Evolutionary conservation across 2,113 vertebrate genomes (phyloP).

Genomic region (Lepisosteus oculatus): DNA sequence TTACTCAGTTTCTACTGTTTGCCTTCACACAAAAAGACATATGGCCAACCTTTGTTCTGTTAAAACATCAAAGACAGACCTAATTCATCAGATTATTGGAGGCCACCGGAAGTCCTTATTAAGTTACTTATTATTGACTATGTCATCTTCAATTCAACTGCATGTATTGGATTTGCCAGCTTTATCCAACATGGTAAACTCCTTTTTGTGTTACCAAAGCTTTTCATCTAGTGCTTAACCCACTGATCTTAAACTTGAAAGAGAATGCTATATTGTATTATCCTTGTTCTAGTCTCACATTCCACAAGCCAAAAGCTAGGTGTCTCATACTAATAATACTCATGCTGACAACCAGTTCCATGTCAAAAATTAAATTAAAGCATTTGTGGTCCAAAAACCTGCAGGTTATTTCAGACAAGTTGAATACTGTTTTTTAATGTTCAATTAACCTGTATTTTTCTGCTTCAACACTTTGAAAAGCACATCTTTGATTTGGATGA

Average conservation of each 20-base stretch:
- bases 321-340: slow-evolving; percentile 46
- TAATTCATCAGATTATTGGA: slow-evolving; percentile 52
- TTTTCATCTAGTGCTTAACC: slow-evolving; percentile 65
- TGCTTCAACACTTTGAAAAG: too few relatives aligned
- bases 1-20: slow-evolving; percentile 44
- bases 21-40: slow-evolving; percentile 43
- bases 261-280: slow-evolving; percentile 49
- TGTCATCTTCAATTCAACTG: slow-evolving; percentile 59
- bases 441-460: too few relatives aligned
- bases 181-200: slow-evolving; percentile 43
- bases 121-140: slow-evolving; percentile 44
- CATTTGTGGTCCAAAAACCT: too few relatives aligned
- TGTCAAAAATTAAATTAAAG: neutral
- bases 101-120: slow-evolving; percentile 45
- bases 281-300: slow-evolving; percentile 48
- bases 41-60: slow-evolving; percentile 42
- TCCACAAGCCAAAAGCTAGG: slow-evolving; percentile 42
- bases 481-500: too few relatives aligned
- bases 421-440: too few relatives aligned
- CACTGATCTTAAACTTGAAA: slow-evolving; percentile 59
- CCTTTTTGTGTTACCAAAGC: slow-evolving; percentile 46
- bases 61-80: slow-evolving; percentile 53
- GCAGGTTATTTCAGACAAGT: too few relatives aligned
- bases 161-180: slow-evolving; percentile 56
- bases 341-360: slow-evolving; percentile 26